These are phyloP conservation scores for Zapus hudsonius DNA, from an alignment of 2,113 vertebrate species.

Conservation along the genomic window DNA sequence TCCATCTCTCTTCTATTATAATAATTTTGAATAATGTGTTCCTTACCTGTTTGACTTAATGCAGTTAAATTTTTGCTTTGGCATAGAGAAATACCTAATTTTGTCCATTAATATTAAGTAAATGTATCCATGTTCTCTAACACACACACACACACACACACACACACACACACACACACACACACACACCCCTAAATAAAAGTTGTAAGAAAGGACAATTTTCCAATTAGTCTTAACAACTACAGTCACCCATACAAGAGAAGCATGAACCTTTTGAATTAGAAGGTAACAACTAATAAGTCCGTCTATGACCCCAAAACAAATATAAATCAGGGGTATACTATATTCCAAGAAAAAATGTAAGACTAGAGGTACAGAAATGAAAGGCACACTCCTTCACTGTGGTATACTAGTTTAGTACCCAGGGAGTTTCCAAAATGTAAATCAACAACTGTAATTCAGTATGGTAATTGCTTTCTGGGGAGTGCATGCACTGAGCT, in stretches of 20 bases:
- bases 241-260: not conserved
- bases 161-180: no score
- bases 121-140: not conserved
- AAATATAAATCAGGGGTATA: not conserved
- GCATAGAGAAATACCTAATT: not conserved
- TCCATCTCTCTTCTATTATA: not conserved
- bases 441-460: conserved; percentile 69
- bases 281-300: not conserved
- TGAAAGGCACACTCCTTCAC: not conserved
- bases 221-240: not conserved
- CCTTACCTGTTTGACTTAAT: not conserved
- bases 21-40: not conserved
- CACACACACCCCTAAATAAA: not conserved
- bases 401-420: no score
- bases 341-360: not conserved
- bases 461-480: conserved; percentile 66
- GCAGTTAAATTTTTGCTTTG: not conserved
- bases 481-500: conserved; percentile 31
- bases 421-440: not conserved
- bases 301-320: not conserved
- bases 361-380: not conserved
- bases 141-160: no score
- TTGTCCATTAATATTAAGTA: not conserved
- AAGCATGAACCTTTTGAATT: not conserved
- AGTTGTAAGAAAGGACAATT: not conserved